Percentiles rank a stretch among this genome's conserved stretches.
phyloP scores from a whole-genome alignment of 2,113 vertebrate genomes.

The Notothenia coriiceps region DNA sequence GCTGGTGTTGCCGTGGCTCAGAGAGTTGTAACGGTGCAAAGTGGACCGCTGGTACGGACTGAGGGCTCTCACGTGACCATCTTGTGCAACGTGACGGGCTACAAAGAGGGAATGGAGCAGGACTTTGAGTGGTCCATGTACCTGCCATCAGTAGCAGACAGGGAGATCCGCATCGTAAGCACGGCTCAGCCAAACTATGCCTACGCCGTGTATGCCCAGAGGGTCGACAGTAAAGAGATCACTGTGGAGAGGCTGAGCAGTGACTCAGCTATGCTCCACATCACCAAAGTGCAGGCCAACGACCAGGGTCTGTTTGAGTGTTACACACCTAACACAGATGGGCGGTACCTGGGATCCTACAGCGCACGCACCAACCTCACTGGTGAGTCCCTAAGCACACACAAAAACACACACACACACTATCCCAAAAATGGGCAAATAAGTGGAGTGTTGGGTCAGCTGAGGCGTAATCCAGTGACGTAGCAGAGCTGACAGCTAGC shows the following conservation, averaged over 20 bases:
- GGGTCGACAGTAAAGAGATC: conserved; percentile 90
- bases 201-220: conserved; percentile 90
- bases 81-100: conserved; percentile 94
- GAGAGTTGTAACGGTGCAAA: conserved; percentile 90
- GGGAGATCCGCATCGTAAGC: conserved; percentile 96
- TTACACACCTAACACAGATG: conserved; percentile 88
- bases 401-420: not conserved
- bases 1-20: conserved; percentile 85
- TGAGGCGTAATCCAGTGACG: no score
- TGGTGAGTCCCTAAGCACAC: conserved; percentile 83
- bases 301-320: conserved; percentile 89
- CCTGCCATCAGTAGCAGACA: conserved; percentile 84
- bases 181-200: conserved; percentile 91
- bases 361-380: conserved; percentile 90
- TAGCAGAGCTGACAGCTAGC: no score
- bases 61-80: conserved; percentile 93
- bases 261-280: conserved; percentile 88
- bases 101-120: conserved; percentile 86
- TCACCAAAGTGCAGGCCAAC: conserved; percentile 89
- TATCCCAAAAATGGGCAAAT: no score
- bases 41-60: conserved; percentile 90
- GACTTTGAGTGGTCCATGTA: conserved; percentile 98
- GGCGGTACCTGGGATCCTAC: conserved; percentile 85
- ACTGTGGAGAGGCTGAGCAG: conserved; percentile 89
- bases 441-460: no score